Evolutionary conservation across 2,113 vertebrate genomes (phyloP).

Genomic region (Aldabrachelys gigantea): DNA sequence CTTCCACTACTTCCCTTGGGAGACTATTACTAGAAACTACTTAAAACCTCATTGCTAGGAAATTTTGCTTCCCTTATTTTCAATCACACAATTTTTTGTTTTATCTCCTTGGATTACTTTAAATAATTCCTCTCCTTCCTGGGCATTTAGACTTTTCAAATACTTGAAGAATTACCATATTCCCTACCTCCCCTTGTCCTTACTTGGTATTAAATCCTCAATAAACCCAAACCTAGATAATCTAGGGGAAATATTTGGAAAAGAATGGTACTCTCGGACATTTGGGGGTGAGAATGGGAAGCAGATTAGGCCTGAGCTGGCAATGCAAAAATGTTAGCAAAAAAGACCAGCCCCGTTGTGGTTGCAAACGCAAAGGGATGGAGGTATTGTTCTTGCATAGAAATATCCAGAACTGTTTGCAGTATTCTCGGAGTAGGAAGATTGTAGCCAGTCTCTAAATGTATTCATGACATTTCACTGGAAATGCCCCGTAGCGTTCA

Average conservation of each 20-base stretch:
- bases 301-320: background rate
- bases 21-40: constrained; percentile 62
- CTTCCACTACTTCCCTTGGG: constrained; percentile 66
- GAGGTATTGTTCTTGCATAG: background rate
- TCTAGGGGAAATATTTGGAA: constrained; percentile 12
- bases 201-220: background rate
- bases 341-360: background rate
- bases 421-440: constrained; percentile 24
- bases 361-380: background rate
- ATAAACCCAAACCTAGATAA: background rate
- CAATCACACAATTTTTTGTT: constrained; percentile 31
- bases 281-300: background rate
- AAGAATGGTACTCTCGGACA: background rate
- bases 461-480: constrained; percentile 21
- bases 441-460: constrained; percentile 12
- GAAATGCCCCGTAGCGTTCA: constrained; percentile 47
- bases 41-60: constrained; percentile 52
- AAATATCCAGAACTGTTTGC: accelerated
- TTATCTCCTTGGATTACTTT: background rate
- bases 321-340: constrained; percentile 4
- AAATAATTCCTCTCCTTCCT: constrained; percentile 10
- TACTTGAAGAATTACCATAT: background rate
- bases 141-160: background rate
- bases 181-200: background rate
- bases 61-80: constrained; percentile 51